Evolutionary conservation across 2,113 vertebrate species (phyloP), one percentile per base, ranked within the genome.

Genomic region (Struthidea cinerea): DNA sequence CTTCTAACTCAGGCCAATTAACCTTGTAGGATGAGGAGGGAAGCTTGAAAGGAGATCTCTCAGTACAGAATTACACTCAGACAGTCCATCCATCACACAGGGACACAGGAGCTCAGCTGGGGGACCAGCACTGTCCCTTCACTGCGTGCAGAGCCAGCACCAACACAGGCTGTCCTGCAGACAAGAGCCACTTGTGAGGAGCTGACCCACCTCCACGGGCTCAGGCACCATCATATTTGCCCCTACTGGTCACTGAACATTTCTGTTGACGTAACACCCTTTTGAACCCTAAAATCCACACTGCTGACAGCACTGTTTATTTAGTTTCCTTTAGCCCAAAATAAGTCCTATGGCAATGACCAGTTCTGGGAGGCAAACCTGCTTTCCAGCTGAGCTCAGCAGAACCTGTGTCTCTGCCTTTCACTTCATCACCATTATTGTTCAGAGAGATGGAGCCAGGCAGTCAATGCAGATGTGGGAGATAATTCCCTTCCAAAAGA

Each of bases 1-100:
- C 65, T 95, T 83, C 75, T 32, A 90, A 53, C 57, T 74, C 46
- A 33, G 49, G 84, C 41, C 92, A 92, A 84, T 91, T 65, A 96
- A 69, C 68, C 53, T 50, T 4, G 10, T 61, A 69, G 64, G 64
- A 68, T 1, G 1, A 13, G 41, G 30, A 83, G 47, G 56, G 46
- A 56, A 92, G 73, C 32, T 61, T 61, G 78, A 59, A 52, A 68
- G 84, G 74, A 93, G 67, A 57, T 27, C 9, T 75, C 26, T 78
- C 47, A 13, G 35, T 59, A 50, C 57, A 60, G 83, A 87, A 67
- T 76, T 46, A 42, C 33, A 32, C 41, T 37, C 2, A 0, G 49
- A 18, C 52, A 84, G 42, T 13, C 42, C 32, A 18, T 41, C 55
- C 27, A 13, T 49, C 2, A 0, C 37, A 16, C 0, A 0, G 42